Evolutionary conservation across 2,113 vertebrate genomes (phyloP), one percentile per base, ranked within the genome.

Genomic region (Chaetodon auriga): DNA sequence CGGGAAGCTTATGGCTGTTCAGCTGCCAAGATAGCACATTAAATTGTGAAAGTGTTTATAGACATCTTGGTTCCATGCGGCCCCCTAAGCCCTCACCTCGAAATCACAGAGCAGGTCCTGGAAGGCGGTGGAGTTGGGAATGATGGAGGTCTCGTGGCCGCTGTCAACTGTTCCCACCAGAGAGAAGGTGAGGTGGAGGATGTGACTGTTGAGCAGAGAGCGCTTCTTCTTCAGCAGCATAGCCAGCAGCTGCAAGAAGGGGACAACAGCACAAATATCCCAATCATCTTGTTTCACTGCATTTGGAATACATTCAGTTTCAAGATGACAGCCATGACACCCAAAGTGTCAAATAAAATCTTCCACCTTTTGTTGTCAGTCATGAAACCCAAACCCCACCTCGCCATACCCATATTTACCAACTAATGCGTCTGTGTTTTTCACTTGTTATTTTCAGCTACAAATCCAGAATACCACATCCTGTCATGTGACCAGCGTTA

Each of bases 211-310:
- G 68, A 99, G 95, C 79, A 99, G 96, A 4, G 96, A 96, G 1
- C 98, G 95, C 70, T 99, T 99, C 96, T 98, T 99, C 95, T 99
- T 99, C 74, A 99, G 92, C 81, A 99, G 92, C 98, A 99, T 99
- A 7, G 98, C 98, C 88, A 99, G 91, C 78, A 99, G 93, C 98
- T 99, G 83, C 4, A 13, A 2, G 25, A 30, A 35, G 6, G 1
- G 21, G 21, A 61, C 53, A 0, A 15, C 18, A n/a, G 36, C 18
- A 48, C 2, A 25, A 6, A 9, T 0, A 21, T 10, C 19, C 21
- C 2, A 35, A 19, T 4, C 16, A 11, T 23, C 13, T 0, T 0
- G 21, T 35, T 18, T 55, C 5, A 46, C 35, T 6, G 18, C 2
- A 11, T 3, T 30, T 3, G 3, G 30, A 25, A 19, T 19, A 10